These are phyloP conservation scores for Typhlichthys subterraneus DNA, from an alignment of 2,797 vertebrate genomes.

Conservation along the genomic window DNA sequence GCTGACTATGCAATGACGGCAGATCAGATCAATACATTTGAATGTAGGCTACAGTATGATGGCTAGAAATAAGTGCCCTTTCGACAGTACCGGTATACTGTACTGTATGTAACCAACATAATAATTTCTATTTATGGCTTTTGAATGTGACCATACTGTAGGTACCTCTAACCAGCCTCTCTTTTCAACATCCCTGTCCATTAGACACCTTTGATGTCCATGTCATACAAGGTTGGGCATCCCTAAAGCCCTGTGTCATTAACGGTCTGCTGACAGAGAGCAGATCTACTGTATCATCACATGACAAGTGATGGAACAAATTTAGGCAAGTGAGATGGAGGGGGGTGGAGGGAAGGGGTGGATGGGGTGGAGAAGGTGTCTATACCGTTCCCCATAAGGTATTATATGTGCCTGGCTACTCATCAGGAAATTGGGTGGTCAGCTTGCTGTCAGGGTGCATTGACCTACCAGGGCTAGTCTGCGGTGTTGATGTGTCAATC, in stretches of 20 bases:
- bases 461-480: constrained; percentile 64
- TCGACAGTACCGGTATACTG: no score
- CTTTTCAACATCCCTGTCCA: constrained; percentile 31
- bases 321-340: constrained; percentile 43
- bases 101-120: no score
- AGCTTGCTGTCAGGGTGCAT: constrained; percentile 71
- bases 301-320: constrained; percentile 66
- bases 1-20: no score
- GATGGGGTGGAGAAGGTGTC: constrained; percentile 34
- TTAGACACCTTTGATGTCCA: constrained; percentile 32
- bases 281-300: constrained; percentile 53
- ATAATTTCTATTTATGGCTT: background rate
- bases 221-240: constrained; percentile 30
- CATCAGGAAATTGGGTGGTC: constrained; percentile 74
- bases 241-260: constrained; percentile 39
- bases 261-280: constrained; percentile 66
- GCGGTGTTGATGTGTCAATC: constrained; percentile 70
- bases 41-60: no score
- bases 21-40: no score
- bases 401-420: constrained; percentile 45
- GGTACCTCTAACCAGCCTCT: constrained; percentile 20
- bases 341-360: constrained; percentile 4
- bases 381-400: constrained; percentile 52
- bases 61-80: no score
- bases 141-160: constrained; percentile 22